phyloP scores from a whole-genome alignment of 2,797 vertebrate species.

The Prionace glauca region DNA sequence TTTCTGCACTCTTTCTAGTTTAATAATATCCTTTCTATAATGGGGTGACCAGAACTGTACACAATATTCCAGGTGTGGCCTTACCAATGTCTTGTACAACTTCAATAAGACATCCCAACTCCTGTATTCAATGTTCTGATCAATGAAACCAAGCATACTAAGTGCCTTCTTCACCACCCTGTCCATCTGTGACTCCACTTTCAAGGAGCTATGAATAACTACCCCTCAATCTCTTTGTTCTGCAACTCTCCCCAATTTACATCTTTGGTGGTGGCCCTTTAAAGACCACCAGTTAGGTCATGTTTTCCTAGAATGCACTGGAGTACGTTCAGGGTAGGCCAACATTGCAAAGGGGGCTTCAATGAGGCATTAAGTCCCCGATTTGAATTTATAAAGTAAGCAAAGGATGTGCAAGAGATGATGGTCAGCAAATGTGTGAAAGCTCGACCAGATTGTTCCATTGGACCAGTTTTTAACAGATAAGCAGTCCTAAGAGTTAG shows the following conservation, averaged over 20 bases:
- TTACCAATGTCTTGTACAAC: too few relatives aligned
- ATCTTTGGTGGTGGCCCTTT: background rate
- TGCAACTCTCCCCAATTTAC: background rate
- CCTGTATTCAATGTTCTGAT: too few relatives aligned
- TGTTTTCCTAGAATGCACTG: background rate
- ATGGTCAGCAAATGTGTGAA: background rate
- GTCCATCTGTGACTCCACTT: too few relatives aligned
- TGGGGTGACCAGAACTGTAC: too few relatives aligned
- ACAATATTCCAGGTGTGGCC: too few relatives aligned
- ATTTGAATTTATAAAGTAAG: background rate
- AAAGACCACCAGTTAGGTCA: background rate
- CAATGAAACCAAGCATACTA: too few relatives aligned
- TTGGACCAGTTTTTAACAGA: background rate
- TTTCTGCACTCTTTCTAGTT: too few relatives aligned
- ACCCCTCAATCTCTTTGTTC: too few relatives aligned
- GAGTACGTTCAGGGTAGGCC: background rate
- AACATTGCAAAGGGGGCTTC: background rate
- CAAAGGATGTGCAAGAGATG: background rate
- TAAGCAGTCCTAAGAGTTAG: background rate
- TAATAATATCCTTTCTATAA: too few relatives aligned
- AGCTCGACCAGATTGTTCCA: background rate
- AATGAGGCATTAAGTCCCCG: background rate
- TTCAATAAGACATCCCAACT: too few relatives aligned
- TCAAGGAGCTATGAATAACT: too few relatives aligned
- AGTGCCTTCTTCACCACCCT: too few relatives aligned